Evolutionary conservation across 2,888 invertebrate species (phyloP), one percentile per base, ranked within the genome.

Genomic region (Seladonia tumulorum): DNA sequence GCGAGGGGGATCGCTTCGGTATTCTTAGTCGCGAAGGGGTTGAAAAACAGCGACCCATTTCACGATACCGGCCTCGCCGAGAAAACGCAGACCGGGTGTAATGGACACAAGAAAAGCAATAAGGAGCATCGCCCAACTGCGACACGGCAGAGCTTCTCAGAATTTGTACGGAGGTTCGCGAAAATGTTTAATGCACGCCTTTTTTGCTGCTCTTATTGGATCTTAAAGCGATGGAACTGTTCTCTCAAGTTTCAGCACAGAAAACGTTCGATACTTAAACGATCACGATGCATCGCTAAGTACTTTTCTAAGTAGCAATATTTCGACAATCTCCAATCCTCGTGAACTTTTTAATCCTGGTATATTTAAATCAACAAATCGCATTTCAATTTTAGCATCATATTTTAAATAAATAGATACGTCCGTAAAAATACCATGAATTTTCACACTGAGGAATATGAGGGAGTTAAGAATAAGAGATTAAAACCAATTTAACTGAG

Each of bases 21-120:
- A 73, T 77, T 63, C 60, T 53, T 71, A 49, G 29, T 39, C 12
- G 47, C 12, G n/a, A 53, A 74, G 79, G 63, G 81, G 63, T 29
- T 66, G 63, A 68, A n/a, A 42, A 22, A 68, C 68, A 68, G 7
- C 39, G 53, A 70, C 25, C 57, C 22, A 57, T 57, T 57, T n/a
- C 57, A 16, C 22, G 10, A 22, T 49, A 47, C 39, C 18, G 22
- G 66, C 22, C 16, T 35, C n/a, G 8, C 25, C 1, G 39, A 66
- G 73, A n/a, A 71, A 53, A 76, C 73, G 79, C 71, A 29, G 80
- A 57, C 57, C 57, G 82, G 82, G 63, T 74, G 60, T 85, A 87
- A 87, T 79, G 80, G 74, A 63, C 72, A 72, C 76, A 84, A 88
- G 82, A 76, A 77, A 75, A 82, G 60, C 35, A 39, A 68, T 68